Evolutionary conservation across 1,140 invertebrate species (phyloP).

Genomic region (Drosophila teissieri): DNA sequence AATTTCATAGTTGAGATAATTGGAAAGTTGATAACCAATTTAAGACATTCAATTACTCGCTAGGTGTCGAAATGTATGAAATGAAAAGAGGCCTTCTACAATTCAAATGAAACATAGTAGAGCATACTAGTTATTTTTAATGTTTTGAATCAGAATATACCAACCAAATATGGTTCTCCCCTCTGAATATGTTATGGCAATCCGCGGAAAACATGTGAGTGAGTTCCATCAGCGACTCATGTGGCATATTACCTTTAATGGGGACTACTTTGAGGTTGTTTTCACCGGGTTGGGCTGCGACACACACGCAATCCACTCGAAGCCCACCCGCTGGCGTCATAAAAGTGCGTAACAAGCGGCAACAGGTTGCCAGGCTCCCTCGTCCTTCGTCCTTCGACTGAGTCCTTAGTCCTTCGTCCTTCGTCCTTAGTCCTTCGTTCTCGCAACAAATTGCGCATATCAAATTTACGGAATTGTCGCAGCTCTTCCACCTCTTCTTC

Average conservation of each 20-base stretch:
- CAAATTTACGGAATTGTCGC: conserved; percentile 80
- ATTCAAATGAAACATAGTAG: too few species aligned
- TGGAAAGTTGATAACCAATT: neutral
- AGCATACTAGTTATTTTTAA: too few species aligned
- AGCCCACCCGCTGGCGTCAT: conserved; percentile 45
- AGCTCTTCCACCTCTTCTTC: conserved; percentile 21
- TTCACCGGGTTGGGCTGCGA: neutral
- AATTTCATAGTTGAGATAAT: neutral
- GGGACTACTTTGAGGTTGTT: conserved; percentile 39
- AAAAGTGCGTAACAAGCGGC: conserved; percentile 70
- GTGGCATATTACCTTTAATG: conserved; percentile 69
- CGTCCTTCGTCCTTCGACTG: neutral
- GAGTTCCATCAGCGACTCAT: conserved; percentile 50
- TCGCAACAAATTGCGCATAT: conserved; percentile 80
- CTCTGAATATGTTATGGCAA: conserved; percentile 61
- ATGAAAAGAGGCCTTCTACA: neutral
- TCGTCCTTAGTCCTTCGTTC: conserved; percentile 47
- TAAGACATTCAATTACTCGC: neutral
- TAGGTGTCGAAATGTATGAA: neutral
- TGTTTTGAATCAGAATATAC: too few species aligned
- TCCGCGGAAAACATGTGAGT: conserved; percentile 7
- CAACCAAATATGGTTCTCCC: neutral
- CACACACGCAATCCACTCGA: conserved; percentile 47
- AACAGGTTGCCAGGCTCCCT: conserved; percentile 66
- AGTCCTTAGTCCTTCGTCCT: conserved; percentile 23